Conservation (phyloP, 2,797 vertebrate species). For the Periparus ater region DNA sequence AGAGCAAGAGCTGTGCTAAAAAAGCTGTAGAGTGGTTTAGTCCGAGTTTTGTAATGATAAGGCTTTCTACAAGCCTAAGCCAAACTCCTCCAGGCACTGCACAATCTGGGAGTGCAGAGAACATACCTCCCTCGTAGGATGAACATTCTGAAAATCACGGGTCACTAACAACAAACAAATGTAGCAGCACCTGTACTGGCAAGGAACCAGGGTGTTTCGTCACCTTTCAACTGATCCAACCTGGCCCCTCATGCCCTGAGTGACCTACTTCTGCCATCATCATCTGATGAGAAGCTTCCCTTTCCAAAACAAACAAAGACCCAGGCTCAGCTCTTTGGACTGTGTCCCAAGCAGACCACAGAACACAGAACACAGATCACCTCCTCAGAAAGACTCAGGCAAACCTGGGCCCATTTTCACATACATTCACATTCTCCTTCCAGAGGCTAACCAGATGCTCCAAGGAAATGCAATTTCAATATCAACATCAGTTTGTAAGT, state of each 20-base stretch:
- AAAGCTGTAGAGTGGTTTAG: background rate
- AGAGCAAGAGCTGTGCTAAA: background rate
- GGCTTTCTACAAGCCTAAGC: background rate
- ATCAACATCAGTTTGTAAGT: background rate
- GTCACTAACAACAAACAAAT: background rate
- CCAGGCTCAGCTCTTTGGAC: background rate
- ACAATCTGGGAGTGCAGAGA: background rate
- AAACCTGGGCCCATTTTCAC: background rate
- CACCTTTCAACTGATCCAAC: background rate
- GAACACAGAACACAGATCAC: background rate
- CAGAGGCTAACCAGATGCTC: background rate
- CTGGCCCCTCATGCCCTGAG: background rate
- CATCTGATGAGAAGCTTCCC: background rate
- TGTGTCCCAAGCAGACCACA: background rate
- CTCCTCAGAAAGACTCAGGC: background rate
- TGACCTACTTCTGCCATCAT: background rate
- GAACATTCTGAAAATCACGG: background rate
- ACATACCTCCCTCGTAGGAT: background rate
- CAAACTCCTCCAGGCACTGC: background rate
- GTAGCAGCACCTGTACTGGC: background rate
- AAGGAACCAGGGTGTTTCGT: background rate
- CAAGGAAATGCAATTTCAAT: background rate
- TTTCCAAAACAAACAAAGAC: background rate
- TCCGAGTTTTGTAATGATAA: background rate
- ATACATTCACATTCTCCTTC: rapidly evolving